These are phyloP conservation scores for Podarcis lilfordi DNA, from an alignment of 2,797 vertebrate genomes.

Conservation along the genomic window DNA sequence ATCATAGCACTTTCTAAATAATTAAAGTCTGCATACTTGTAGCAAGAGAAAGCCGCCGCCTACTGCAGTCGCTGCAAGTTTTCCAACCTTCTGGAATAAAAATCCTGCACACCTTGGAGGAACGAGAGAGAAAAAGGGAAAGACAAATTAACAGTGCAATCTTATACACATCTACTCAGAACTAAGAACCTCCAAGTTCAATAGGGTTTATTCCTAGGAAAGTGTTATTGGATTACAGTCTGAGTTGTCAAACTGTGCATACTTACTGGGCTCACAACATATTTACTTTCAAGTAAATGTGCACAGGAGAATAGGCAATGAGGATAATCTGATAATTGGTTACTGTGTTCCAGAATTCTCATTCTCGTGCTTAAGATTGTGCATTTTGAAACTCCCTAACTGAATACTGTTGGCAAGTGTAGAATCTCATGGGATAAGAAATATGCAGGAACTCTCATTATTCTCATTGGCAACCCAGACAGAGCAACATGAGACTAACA, in stretches of 20 bases:
- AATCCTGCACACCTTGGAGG: constrained; percentile 94
- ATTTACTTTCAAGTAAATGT: neutral
- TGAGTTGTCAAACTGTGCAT: neutral
- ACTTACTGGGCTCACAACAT: neutral
- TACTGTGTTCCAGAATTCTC: constrained; percentile 36
- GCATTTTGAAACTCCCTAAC: neutral
- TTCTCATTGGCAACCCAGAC: neutral
- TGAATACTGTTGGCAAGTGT: neutral
- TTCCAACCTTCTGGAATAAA: constrained; percentile 98
- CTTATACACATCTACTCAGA: neutral
- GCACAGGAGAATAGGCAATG: neutral
- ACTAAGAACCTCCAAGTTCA: neutral
- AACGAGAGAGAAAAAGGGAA: constrained; percentile 57
- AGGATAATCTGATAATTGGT: constrained; percentile 40
- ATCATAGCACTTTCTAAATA: constrained; percentile 63
- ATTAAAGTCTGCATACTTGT: constrained; percentile 84
- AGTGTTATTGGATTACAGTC: no score
- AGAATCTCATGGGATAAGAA: neutral
- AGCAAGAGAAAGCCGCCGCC: constrained; percentile 97
- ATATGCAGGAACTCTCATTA: neutral
- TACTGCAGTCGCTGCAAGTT: constrained; percentile 94
- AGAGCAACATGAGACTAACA: neutral
- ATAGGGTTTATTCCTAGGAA: neutral
- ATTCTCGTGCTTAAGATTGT: neutral
- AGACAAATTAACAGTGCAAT: neutral